A percentile compares a stretch with the other conserved stretches of the same genome.
These are phyloP conservation scores for Ibycter americanus DNA, from an alignment of 2,797 vertebrate species.

Conservation along the genomic window DNA sequence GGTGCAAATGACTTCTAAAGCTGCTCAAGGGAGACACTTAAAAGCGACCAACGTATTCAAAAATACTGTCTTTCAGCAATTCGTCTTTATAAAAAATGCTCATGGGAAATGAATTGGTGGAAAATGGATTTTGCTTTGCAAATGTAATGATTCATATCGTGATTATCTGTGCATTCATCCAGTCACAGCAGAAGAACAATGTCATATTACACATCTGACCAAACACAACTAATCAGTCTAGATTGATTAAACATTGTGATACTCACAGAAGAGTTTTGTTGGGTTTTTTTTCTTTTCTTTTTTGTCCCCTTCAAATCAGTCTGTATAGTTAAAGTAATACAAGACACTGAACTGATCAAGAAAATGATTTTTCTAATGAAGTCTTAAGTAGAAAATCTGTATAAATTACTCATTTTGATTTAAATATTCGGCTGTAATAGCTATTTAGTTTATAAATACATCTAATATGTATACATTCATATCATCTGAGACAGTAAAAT, in stretches of 20 bases:
- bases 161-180: constrained; percentile 10
- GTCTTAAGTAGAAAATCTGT: neutral
- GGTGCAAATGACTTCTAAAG: neutral
- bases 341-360: neutral
- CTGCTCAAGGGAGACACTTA: neutral
- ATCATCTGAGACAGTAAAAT: neutral
- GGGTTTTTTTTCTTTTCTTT: too few relatives aligned
- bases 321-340: neutral
- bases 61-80: constrained; percentile 5
- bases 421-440: neutral
- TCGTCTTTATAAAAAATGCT: neutral
- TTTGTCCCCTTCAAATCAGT: neutral
- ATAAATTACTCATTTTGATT: neutral
- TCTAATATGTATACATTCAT: neutral
- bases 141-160: constrained; percentile 21
- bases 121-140: constrained; percentile 48
- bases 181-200: constrained; percentile 20
- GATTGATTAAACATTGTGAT: neutral
- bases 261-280: neutral
- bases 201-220: constrained; percentile 22
- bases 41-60: neutral
- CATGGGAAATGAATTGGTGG: neutral
- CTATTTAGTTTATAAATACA: neutral
- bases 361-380: neutral
- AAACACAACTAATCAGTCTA: constrained; percentile 23